Base-by-base conservation (phyloP, 2,797 vertebrate species). In the Halcyon chelicuti region DNA sequence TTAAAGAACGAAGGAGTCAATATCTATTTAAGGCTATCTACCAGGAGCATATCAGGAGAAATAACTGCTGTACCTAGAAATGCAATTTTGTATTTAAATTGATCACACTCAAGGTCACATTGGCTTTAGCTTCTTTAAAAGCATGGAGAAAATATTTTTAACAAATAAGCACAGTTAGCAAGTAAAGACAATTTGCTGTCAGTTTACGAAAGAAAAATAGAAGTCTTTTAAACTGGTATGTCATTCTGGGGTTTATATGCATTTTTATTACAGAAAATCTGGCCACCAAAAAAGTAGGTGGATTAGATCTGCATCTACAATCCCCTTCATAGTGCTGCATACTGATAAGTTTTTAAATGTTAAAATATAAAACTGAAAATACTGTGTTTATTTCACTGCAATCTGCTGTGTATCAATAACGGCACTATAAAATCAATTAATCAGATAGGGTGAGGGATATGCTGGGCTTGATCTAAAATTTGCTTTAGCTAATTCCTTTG, bases 181-280 rank as follows among this genome's bases (percentile, higher is more conserved):
- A 81, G 49, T 52, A 76, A 81, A 70, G 49, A 83, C 52, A 92
- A 94, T 87, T 87, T 86, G 20, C 73, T 79, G 39, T 77, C 76
- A 73, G 58, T 86, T 94, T 94, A 72, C 40, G 44, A 62, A 93
- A 91, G 8, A 66, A 76, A 83, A 90, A 76, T 78, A 60, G 33
- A 68, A 95, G 74, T 39, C 60, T 83, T 93, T 92, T 77, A 92
- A 84, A 89, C 65, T 92, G 42, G 21, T 57, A 81, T 84, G 92
- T 82, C 80, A 85, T 74, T 90, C 70, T 66, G 84, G 49, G 75
- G 61, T 88, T 79, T 93, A 66, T 89, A 89, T 90, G 77, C 47
- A 73, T 91, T 93, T 95, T 96, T 94, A 94, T 93, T 93, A 88
- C 60, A 51, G 75, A 92, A 95, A 93, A 92, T 82, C 77, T 86